Evolutionary conservation across 2,113 vertebrate genomes (phyloP).

Genomic region (human): GRCh38 chr20:20452501-20453000

Average conservation of each 20-base stretch:
- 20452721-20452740: slow-evolving; percentile 69
- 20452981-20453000: neutral
- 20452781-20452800: slow-evolving; percentile 32
- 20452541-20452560: slow-evolving; percentile 94
- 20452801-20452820: neutral
- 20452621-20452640: slow-evolving; percentile 94
- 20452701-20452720: slow-evolving; percentile 38
- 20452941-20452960: neutral
- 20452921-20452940: neutral
- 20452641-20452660: slow-evolving; percentile 75
- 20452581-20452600: slow-evolving; percentile 98
- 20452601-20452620: slow-evolving; percentile 83
- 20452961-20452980: neutral
- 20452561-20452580: slow-evolving; percentile 96
- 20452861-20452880: neutral
- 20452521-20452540: slow-evolving; percentile 85
- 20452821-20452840: neutral
- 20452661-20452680: slow-evolving; percentile 58
- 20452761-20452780: slow-evolving; percentile 54
- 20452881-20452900: neutral
- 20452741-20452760: slow-evolving; percentile 52
- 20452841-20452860: neutral
- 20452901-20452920: neutral
- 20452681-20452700: slow-evolving; percentile 54
- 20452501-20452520: slow-evolving; percentile 87